Base-by-base conservation (phyloP, 2,113 vertebrate genomes). In the Machaerirhynchus nigripectus region DNA sequence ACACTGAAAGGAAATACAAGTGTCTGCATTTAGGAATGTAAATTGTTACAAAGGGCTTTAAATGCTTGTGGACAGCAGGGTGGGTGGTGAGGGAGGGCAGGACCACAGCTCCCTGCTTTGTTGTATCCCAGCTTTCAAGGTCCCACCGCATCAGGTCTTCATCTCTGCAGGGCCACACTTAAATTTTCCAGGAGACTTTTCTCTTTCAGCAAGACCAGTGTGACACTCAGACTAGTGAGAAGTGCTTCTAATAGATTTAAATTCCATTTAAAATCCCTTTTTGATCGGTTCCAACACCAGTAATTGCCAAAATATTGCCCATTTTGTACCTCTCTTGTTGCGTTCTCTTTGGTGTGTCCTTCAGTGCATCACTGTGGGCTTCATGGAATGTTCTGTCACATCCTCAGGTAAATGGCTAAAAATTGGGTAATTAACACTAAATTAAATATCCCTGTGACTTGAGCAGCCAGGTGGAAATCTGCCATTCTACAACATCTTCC, bases 21-120 rank as follows among this genome's bases (percentile, higher is more conserved):
- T 46, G 76, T 70, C 83, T 88, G 76, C 42, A 52, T 90, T 88
- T 84, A 95, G 80, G 90, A 84, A 70, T 44, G 57, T n/a, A 24
- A 94, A 63, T 81, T 90, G 90, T 90, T 79, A 63, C 90, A 92
- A 90, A 60, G 78, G 70, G 15, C 75, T 95, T 92, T 7, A 90
- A 89, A 92, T 84, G 92, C 50, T n/a, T 70, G 68, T 55, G 64
- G 75, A 73, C 39, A 67, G 50, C 46, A 65, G 42, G 30, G 7
- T 42, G 60, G 71, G 33, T 79, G 55, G 47, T 44, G 56, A 70
- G 70, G 63, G 53, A 44, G 37, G 67, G 30, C 5, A 60, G 70
- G 55, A 64, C 10, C 40, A 31, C n/a, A 69, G n/a, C 49, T 64
- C 76, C 85, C 63, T 83, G 35, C 39, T 74, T 47, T 65, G 64